Percentiles rank a stretch among this genome's conserved stretches.
These are phyloP conservation scores for Drosophila hawaiiensis DNA, from an alignment of 2,888 invertebrate genomes.

Conservation along the genomic window DNA sequence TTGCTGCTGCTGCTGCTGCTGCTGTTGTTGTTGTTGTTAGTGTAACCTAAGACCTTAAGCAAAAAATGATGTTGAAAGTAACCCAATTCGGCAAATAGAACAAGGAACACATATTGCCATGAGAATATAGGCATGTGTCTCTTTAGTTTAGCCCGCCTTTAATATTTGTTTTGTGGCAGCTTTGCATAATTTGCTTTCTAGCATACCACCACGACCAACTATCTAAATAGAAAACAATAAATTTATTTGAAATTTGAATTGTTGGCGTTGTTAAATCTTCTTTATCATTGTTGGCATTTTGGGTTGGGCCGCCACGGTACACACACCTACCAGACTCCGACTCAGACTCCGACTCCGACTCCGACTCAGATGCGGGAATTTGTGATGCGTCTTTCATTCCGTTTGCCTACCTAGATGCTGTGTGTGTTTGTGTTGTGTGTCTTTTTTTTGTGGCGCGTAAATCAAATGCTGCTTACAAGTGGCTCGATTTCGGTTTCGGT, in stretches of 20 bases:
- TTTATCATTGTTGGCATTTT: constrained; percentile 35
- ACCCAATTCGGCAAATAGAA: constrained; percentile 74
- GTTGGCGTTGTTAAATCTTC: constrained; percentile 38
- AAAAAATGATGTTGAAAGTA: constrained; percentile 75
- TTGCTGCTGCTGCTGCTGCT: constrained; percentile 12
- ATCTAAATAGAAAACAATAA: constrained; percentile 71
- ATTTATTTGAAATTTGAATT: constrained; percentile 46
- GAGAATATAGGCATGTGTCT: constrained; percentile 33
- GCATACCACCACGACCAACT: constrained; percentile 9
- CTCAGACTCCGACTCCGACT: not conserved
- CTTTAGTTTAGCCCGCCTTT: constrained; percentile 29
- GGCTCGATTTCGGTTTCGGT: constrained; percentile 28
- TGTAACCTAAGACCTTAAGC: constrained; percentile 72
- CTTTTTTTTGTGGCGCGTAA: constrained; percentile 50
- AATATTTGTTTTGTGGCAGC: constrained; percentile 53
- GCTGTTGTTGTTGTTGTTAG: constrained; percentile 27
- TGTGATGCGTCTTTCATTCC: constrained; percentile 27
- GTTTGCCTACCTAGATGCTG: constrained; percentile 42
- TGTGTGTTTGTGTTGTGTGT: constrained; percentile 2
- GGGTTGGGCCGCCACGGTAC: constrained; percentile 56
- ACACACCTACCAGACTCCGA: not conserved
- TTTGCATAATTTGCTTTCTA: constrained; percentile 61
- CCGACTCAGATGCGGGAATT: constrained; percentile 10
- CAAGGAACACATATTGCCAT: constrained; percentile 36
- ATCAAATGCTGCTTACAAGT: constrained; percentile 70